phyloP scores from a whole-genome alignment of 2,797 vertebrate genomes.

The Fringilla coelebs region DNA sequence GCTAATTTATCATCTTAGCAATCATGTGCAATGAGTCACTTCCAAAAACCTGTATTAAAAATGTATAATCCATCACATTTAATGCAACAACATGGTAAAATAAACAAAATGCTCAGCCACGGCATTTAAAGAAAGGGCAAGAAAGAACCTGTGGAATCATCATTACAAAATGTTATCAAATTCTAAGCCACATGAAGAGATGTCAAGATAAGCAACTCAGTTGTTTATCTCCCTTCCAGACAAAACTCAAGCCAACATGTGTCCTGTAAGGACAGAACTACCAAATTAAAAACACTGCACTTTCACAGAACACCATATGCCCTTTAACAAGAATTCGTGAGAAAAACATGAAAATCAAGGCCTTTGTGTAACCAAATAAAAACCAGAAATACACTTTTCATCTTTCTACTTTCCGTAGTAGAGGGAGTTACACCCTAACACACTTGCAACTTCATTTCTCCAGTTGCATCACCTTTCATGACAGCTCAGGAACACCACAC shows the following conservation, averaged over 20 bases:
- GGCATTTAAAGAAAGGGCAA: not conserved
- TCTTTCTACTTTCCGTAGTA: not conserved
- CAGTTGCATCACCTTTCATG: not conserved
- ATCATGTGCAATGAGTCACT: not conserved
- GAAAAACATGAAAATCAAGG: not conserved
- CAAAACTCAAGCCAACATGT: not conserved
- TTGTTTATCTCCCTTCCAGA: not conserved
- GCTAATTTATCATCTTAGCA: not conserved
- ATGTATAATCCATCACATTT: not conserved
- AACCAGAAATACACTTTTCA: not conserved
- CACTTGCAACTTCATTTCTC: not conserved
- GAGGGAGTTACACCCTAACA: not conserved
- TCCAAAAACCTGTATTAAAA: not conserved
- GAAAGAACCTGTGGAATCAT: not conserved
- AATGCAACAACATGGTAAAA: not conserved
- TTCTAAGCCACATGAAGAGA: not conserved
- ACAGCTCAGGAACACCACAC: not conserved
- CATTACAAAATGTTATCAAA: not conserved
- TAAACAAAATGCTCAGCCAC: not conserved
- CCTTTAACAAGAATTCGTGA: not conserved
- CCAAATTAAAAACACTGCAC: not conserved
- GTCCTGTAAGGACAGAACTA: not conserved
- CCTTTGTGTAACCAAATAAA: not conserved
- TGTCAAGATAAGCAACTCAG: not conserved
- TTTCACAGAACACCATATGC: not conserved